Evolutionary conservation across 2,113 vertebrate genomes (phyloP).

Genomic region (Strix uralensis): DNA sequence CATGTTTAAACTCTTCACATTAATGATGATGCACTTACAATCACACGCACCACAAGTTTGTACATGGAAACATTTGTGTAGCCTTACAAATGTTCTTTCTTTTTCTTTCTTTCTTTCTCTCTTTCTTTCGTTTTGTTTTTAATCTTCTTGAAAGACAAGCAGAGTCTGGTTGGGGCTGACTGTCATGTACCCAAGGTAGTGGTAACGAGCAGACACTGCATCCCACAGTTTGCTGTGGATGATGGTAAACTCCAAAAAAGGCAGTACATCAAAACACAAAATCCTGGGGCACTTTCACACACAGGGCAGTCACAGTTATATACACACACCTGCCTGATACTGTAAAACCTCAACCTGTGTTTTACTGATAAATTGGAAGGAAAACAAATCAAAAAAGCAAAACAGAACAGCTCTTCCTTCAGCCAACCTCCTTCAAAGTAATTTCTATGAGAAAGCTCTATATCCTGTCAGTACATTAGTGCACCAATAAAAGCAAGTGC

Average conservation of each 20-base stretch:
- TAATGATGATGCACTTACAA: constrained; percentile 58
- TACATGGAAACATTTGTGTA: constrained; percentile 65
- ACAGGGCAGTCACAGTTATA: constrained; percentile 30
- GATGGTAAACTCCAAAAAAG: constrained; percentile 81
- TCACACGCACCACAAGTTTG: constrained; percentile 66
- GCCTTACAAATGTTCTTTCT: constrained; percentile 55
- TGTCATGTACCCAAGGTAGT: constrained; percentile 86
- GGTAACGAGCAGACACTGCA: constrained; percentile 79
- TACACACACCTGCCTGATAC: constrained; percentile 47
- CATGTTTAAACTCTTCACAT: constrained; percentile 58
- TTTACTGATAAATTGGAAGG: not conserved
- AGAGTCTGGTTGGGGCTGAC: constrained; percentile 84
- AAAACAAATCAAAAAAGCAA: not conserved
- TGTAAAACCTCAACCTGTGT: constrained; percentile 66
- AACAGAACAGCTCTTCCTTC: not conserved
- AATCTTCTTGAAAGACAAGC: constrained; percentile 74
- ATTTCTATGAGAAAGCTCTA: not conserved
- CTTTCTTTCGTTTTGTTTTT: constrained; percentile 21
- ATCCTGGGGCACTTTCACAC: constrained; percentile 45
- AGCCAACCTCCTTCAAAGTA: not conserved
- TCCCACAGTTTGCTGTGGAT: constrained; percentile 82
- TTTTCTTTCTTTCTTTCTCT: not conserved
- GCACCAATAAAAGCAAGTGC: not conserved
- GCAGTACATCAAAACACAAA: constrained; percentile 53
- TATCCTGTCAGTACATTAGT: not conserved